Percentiles rank a stretch among this genome's conserved stretches.
Evolutionary conservation across 2,113 vertebrate species (phyloP).

Genomic region (Natator depressus): DNA sequence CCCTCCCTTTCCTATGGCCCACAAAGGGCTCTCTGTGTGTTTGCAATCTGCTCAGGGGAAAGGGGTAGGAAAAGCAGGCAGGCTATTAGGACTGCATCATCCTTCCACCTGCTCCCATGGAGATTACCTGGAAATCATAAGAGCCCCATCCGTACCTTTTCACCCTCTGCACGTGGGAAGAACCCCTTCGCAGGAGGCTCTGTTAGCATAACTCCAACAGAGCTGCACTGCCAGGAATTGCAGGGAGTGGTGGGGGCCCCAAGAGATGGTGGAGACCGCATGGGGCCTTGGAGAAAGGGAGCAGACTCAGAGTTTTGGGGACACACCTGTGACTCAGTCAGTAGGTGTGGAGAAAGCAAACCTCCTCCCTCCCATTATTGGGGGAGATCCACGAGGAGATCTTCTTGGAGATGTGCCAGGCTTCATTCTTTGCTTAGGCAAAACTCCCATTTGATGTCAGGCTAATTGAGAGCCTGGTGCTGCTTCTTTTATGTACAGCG

Average conservation of each 20-base stretch:
- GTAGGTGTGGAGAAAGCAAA: neutral
- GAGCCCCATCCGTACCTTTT: neutral
- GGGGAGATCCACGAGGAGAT: neutral
- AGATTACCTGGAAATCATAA: neutral
- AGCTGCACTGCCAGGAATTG: neutral
- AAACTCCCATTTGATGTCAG: neutral
- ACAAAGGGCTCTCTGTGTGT: neutral
- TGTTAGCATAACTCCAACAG: neutral
- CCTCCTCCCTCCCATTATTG: neutral
- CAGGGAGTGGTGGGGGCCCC: neutral
- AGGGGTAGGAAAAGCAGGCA: neutral
- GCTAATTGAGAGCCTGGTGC: neutral
- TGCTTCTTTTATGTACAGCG: neutral
- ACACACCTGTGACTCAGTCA: neutral
- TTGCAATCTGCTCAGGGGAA: neutral
- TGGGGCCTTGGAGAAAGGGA: neutral
- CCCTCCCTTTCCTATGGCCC: neutral
- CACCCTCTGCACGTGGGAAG: neutral
- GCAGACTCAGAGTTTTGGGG: neutral
- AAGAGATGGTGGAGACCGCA: neutral
- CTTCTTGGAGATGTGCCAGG: neutral
- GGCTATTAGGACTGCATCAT: neutral
- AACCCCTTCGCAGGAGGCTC: neutral
- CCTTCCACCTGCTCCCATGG: accelerated
- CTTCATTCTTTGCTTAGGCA: neutral